These are phyloP conservation scores for Coregonus sp. DNA, from an alignment of 2,797 vertebrate species.

Conservation along the genomic window DNA sequence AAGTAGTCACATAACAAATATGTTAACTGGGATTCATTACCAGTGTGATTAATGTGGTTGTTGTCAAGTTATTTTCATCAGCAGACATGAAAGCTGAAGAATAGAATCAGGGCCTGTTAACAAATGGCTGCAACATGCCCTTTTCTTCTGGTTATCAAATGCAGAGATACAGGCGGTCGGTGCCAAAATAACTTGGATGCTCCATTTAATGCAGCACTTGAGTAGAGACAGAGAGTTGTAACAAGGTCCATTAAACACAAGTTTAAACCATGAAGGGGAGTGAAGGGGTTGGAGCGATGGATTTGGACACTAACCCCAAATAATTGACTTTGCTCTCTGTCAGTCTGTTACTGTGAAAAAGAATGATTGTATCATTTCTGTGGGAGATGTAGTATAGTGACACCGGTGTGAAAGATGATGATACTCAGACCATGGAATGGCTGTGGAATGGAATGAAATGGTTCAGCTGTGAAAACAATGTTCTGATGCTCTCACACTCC, in stretches of 20 bases:
- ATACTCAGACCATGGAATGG: background rate
- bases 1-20: constrained; percentile 15
- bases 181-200: constrained; percentile 2
- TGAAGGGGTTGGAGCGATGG: background rate
- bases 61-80: constrained; percentile 41
- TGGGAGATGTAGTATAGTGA: background rate
- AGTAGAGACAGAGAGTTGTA: constrained; percentile 10
- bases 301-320: constrained; percentile 13
- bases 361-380: background rate
- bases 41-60: background rate
- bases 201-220: constrained; percentile 6
- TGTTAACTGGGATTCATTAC: constrained; percentile 38
- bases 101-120: constrained; percentile 24
- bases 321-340: background rate
- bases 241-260: constrained; percentile 25
- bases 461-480: background rate
- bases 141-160: constrained; percentile 33
- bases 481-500: background rate
- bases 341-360: background rate
- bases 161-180: background rate
- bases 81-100: constrained; percentile 15
- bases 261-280: constrained; percentile 8
- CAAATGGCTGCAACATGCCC: constrained; percentile 11
- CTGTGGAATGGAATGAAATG: background rate
- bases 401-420: background rate